A percentile compares a stretch with the other conserved stretches of the same genome.
Conservation (phyloP, 1,140 invertebrate genomes). For the Musca vetustissima region DNA sequence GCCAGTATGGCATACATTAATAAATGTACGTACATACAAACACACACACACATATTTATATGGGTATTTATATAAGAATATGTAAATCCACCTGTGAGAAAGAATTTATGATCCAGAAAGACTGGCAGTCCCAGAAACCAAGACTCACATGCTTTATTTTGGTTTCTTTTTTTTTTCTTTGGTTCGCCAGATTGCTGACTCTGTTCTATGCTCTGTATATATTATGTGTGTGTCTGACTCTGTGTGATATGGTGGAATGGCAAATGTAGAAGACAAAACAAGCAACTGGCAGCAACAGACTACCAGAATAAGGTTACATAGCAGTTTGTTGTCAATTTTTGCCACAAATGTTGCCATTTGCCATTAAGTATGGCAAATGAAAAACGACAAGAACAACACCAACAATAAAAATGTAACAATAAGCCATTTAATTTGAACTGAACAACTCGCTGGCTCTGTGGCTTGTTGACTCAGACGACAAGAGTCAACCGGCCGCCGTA, state of each 20-base stretch:
- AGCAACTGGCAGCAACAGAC: neutral
- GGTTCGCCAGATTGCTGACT: too few relatives aligned
- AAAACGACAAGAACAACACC: too few relatives aligned
- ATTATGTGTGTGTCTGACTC: too few relatives aligned
- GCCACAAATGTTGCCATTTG: conserved; percentile 8
- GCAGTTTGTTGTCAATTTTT: conserved; percentile 7
- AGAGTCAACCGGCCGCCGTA: too few relatives aligned
- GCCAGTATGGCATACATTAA: too few relatives aligned
- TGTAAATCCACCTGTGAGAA: conserved; percentile 20
- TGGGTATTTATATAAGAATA: neutral
- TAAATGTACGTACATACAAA: neutral
- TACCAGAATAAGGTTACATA: conserved; percentile 1
- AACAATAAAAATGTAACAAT: conserved; percentile 16
- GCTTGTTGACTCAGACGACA: neutral
- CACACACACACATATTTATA: neutral
- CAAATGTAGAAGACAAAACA: neutral
- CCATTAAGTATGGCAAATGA: neutral
- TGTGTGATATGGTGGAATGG: too few relatives aligned
- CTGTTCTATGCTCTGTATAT: too few relatives aligned
- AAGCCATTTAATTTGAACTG: conserved; percentile 5
- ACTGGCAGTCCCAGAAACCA: too few relatives aligned
- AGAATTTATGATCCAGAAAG: neutral
- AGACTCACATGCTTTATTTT: too few relatives aligned
- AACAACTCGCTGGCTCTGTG: neutral
- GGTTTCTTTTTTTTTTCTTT: too few relatives aligned